These are phyloP conservation scores for Tromatobia lineatoria DNA, from an alignment of 2,888 invertebrate species.

Conservation along the genomic window DNA sequence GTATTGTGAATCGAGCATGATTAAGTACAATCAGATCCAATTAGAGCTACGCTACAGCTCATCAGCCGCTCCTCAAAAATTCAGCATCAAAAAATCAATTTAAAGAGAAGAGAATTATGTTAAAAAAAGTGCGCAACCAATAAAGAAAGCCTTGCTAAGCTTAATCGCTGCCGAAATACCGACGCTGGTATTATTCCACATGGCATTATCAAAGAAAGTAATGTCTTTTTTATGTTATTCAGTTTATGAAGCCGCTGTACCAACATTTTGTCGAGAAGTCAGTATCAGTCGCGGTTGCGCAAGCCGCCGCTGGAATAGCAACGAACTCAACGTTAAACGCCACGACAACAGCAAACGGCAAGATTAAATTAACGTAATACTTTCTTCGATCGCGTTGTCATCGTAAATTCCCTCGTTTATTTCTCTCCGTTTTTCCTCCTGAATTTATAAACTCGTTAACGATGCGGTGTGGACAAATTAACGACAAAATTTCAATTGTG, in stretches of 20 bases:
- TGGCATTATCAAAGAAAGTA: slow-evolving; percentile 1
- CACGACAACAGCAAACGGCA: slow-evolving; percentile 87
- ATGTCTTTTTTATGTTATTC: slow-evolving; percentile 68
- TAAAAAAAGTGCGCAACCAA: slow-evolving; percentile 4
- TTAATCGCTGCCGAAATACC: slow-evolving; percentile 18
- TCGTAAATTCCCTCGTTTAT: slow-evolving; percentile 42
- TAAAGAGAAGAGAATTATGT: neutral
- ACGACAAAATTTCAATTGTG: slow-evolving; percentile 68
- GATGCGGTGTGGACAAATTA: slow-evolving; percentile 55
- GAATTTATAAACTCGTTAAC: slow-evolving; percentile 60
- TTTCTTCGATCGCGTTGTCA: slow-evolving; percentile 37
- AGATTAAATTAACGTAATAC: slow-evolving; percentile 88
- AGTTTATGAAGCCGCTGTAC: slow-evolving; percentile 94
- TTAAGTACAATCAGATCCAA: slow-evolving; percentile 41
- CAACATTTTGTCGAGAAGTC: slow-evolving; percentile 93
- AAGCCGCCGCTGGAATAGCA: slow-evolving; percentile 91
- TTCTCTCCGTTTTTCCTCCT: slow-evolving; percentile 32
- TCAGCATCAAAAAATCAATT: neutral
- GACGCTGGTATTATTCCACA: neutral
- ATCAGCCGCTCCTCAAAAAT: slow-evolving; percentile 28
- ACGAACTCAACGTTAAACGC: slow-evolving; percentile 86
- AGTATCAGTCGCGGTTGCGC: slow-evolving; percentile 93
- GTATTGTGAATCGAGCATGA: slow-evolving; percentile 73
- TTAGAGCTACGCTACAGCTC: slow-evolving; percentile 52
- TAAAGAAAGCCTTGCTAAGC: slow-evolving; percentile 38